Base-by-base conservation (phyloP, 2,888 invertebrate species). In the Hyposoter didymator region DNA sequence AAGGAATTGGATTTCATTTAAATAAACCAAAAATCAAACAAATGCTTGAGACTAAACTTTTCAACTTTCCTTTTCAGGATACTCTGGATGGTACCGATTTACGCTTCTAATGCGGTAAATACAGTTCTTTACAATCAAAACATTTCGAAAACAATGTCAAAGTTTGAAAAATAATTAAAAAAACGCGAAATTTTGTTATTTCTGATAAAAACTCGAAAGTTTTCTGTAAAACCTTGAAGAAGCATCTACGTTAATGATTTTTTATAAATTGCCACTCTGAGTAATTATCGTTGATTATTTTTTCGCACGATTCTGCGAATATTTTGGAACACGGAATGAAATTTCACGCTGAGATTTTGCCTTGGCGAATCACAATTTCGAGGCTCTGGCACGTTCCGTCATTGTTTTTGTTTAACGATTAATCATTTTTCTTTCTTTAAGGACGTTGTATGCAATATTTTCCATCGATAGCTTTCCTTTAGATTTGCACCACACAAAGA, bases 41-140 rank as follows among this genome's bases (percentile, higher is more conserved):
- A 59, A 59, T 14, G 14, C 28, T 59, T 59, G 1, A 59, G 5
- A 3, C 14, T 59, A 12, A 28, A 1, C 5, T 59, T 59, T 0
- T 19, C 0, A 52, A 78, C 75, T 86, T 78, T 88, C 89, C 88
- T 88, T 95, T 95, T 88, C 94, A 97, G 98, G 94, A 97, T 99
- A 94, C 93, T 99, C 89, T 99, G 99, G 98, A 99, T 99, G 99
- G 99, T 99, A 78, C 99, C 99, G 85, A 98, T 99, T 90, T 99
- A 99, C 95, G 98, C 98, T 59, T 94, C 98, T 10, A 98, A 99
- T 96, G 98, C 99, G 88, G 97, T 97, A 95, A 96, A 97, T 95
- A 91, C 72, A 87, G 62, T 14, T 47, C 14, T 28, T n/a, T 39
- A 32, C 49, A 45, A 45, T 43, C 22, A 28, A 17, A 39, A 14